Conservation (phyloP, 2,797 vertebrate species). For the Enteromius viviparus region DNA sequence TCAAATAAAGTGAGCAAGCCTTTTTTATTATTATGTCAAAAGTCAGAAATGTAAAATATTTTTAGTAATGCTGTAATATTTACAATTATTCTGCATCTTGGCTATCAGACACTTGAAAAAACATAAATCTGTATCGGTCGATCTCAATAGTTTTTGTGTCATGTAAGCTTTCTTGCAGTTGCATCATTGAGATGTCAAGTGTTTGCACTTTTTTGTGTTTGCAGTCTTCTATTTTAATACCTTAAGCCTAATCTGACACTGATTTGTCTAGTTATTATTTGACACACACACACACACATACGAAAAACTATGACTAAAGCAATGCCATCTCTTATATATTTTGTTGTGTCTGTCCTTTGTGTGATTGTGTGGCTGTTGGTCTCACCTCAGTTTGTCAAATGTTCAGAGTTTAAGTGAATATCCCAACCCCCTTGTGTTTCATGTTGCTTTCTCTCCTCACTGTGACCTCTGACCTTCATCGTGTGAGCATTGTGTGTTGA, state of each 20-base stretch:
- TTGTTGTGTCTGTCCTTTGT: background rate
- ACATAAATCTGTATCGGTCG: background rate
- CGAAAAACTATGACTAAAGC: background rate
- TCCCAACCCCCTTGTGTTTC: conserved; percentile 56
- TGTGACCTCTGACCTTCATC: conserved; percentile 35
- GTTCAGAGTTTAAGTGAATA: background rate
- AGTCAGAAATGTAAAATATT: background rate
- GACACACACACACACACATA: no score
- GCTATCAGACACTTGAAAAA: background rate
- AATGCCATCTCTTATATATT: background rate
- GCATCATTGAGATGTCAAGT: conserved; percentile 1
- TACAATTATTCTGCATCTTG: background rate
- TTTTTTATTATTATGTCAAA: background rate
- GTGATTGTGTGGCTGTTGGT: conserved; percentile 11
- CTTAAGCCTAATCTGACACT: background rate
- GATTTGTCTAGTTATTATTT: conserved; percentile 14
- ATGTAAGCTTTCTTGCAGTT: background rate
- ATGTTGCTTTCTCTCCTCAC: conserved; percentile 44
- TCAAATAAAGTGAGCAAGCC: background rate
- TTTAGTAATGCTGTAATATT: background rate
- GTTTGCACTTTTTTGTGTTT: background rate
- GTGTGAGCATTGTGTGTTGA: conserved; percentile 47
- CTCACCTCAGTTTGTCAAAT: conserved; percentile 14
- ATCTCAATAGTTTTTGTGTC: background rate
- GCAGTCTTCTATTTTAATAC: background rate